Conservation (phyloP, 2,797 vertebrate species). For the Propithecus perrieri region DNA sequence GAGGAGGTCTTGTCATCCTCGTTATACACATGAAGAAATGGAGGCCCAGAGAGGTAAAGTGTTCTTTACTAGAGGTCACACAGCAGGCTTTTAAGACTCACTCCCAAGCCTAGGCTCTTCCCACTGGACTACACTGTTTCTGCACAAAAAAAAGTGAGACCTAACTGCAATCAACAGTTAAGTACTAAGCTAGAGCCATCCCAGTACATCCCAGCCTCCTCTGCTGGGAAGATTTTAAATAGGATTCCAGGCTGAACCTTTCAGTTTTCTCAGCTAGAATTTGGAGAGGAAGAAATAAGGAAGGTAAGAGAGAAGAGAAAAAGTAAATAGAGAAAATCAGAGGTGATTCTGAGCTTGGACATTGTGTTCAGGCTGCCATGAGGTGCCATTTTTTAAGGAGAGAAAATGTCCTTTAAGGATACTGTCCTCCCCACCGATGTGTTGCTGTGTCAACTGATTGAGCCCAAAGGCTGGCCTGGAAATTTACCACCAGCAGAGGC, state of each 20-base stretch:
- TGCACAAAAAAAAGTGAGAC: neutral
- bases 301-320: neutral
- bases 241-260: neutral
- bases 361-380: neutral
- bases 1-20: neutral
- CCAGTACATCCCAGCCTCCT: neutral
- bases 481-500: conserved; percentile 54
- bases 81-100: neutral
- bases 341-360: conserved; percentile 4
- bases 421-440: neutral
- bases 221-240: neutral
- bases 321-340: neutral
- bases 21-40: neutral
- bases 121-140: neutral
- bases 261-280: neutral
- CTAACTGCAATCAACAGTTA: neutral
- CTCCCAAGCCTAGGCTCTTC: neutral
- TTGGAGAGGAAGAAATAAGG: neutral
- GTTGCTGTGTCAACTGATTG: conserved; percentile 58
- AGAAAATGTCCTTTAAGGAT: neutral
- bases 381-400: conserved; percentile 47
- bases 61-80: neutral
- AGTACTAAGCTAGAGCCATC: neutral
- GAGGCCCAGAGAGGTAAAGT: neutral
- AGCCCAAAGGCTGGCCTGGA: conserved; percentile 56